Conservation (phyloP, 2,797 vertebrate species). For the Numenius phaeopus region DNA sequence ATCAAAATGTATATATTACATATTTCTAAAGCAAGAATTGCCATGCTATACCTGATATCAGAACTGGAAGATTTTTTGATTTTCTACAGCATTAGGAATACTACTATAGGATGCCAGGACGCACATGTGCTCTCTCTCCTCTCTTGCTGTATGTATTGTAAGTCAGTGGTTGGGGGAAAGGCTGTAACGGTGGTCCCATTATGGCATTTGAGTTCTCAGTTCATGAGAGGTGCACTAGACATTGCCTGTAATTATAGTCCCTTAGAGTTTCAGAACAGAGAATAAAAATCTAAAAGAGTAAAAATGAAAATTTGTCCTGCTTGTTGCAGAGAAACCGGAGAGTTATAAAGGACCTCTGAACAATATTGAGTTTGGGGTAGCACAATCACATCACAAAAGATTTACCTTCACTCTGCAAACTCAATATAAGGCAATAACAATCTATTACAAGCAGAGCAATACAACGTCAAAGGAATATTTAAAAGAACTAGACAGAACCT, state of each 20-base stretch:
- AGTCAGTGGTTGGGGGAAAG: background rate
- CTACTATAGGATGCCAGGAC: background rate
- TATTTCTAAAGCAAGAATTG: background rate
- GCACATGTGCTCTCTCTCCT: fast-evolving
- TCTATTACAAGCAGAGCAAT: slow-evolving; percentile 90
- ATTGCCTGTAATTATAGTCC: slow-evolving; percentile 35
- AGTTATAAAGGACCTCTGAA: slow-evolving; percentile 85
- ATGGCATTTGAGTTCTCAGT: slow-evolving; percentile 25
- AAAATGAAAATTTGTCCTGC: slow-evolving; percentile 93
- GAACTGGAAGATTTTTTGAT: background rate
- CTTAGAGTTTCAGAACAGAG: slow-evolving; percentile 73
- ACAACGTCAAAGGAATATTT: slow-evolving; percentile 87
- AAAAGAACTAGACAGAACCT: slow-evolving; percentile 92
- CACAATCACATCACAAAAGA: slow-evolving; percentile 96
- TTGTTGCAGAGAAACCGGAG: slow-evolving; percentile 85
- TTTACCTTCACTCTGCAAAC: slow-evolving; percentile 94
- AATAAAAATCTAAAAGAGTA: slow-evolving; percentile 84
- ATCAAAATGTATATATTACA: fast-evolving
- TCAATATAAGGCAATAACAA: slow-evolving; percentile 96
- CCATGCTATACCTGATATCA: background rate
- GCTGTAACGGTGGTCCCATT: background rate
- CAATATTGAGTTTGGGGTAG: slow-evolving; percentile 91
- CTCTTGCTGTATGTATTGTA: background rate
- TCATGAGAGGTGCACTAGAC: slow-evolving; percentile 44
- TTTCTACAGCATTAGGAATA: slow-evolving; percentile 1